Percentiles rank a stretch among this genome's conserved stretches.
phyloP scores from a whole-genome alignment of 2,888 invertebrate genomes.

The Limenitis camilla region DNA sequence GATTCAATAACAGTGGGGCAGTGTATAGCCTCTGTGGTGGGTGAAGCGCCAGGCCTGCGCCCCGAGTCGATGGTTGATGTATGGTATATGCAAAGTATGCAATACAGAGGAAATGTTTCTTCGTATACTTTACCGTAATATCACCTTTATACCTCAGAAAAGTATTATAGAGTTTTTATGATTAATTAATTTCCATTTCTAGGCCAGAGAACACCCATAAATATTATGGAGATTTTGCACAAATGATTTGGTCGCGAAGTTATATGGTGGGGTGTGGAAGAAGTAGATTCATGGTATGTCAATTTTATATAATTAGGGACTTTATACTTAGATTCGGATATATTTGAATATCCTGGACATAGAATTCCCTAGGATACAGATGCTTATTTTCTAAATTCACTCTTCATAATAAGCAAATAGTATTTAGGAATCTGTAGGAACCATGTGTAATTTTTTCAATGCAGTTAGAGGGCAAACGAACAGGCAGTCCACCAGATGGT shows the following conservation, averaged over 20 bases:
- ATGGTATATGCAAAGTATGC: constrained; percentile 59
- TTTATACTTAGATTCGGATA: too few species aligned
- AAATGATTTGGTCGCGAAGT: constrained; percentile 55
- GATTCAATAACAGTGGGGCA: constrained; percentile 59
- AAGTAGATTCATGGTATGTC: constrained; percentile 55
- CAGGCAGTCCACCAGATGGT: too few species aligned
- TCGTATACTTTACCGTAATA: constrained; percentile 42
- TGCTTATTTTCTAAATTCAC: too few species aligned
- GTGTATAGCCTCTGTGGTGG: constrained; percentile 59
- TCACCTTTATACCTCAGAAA: background rate
- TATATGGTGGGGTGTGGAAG: constrained; percentile 64
- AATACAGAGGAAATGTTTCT: constrained; percentile 47
- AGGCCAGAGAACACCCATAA: constrained; percentile 8
- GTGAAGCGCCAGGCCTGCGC: constrained; percentile 62
- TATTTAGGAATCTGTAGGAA: too few species aligned
- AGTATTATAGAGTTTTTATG: background rate
- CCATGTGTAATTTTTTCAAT: too few species aligned
- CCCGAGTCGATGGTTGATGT: constrained; percentile 60
- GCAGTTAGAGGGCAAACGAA: too few species aligned
- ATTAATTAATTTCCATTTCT: background rate
- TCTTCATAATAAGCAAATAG: too few species aligned
- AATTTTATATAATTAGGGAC: background rate
- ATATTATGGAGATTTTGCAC: constrained; percentile 49
- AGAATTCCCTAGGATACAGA: too few species aligned
- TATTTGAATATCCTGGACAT: too few species aligned